Evolutionary conservation across 1,140 invertebrate species (phyloP).

Genomic region (Helicorthomorpha holstii): DNA sequence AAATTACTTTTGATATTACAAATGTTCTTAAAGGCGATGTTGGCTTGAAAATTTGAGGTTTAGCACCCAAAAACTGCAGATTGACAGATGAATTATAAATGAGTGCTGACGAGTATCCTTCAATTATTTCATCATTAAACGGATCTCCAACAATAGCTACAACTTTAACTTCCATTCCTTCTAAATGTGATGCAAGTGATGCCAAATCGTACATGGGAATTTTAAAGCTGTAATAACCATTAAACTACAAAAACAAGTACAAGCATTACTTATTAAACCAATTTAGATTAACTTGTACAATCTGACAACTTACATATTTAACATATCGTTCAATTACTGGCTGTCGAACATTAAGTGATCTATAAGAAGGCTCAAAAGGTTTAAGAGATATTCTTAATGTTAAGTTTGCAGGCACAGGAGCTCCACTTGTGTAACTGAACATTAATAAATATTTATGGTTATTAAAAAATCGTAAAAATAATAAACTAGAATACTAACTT

Average conservation of each 20-base stretch:
- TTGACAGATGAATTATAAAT: constrained; percentile 70
- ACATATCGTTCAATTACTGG: constrained; percentile 9
- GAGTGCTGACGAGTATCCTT: constrained; percentile 68
- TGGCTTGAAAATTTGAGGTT: constrained; percentile 84
- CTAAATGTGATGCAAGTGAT: constrained; percentile 41
- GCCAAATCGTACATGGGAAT: constrained; percentile 65
- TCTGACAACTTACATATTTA: constrained; percentile 6
- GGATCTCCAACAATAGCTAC: constrained; percentile 74
- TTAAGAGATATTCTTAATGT: constrained; percentile 59
- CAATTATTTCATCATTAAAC: constrained; percentile 61
- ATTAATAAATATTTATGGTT: constrained; percentile 6
- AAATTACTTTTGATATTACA: constrained; percentile 24
- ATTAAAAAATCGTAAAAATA: not conserved
- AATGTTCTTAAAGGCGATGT: constrained; percentile 66
- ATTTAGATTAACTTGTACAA: too few species aligned
- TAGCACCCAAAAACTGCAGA: constrained; percentile 68
- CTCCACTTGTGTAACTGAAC: constrained; percentile 29
- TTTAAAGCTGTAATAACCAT: constrained; percentile 65
- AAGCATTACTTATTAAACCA: constrained; percentile 1
- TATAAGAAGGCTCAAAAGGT: constrained; percentile 30
- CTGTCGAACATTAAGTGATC: not conserved
- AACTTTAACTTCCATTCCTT: constrained; percentile 68
- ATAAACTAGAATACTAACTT: too few species aligned
- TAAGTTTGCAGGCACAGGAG: constrained; percentile 48
- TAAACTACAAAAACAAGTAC: constrained; percentile 42